phyloP scores from a whole-genome alignment of 2,113 vertebrate species.

The Pygoscelis adeliae region DNA sequence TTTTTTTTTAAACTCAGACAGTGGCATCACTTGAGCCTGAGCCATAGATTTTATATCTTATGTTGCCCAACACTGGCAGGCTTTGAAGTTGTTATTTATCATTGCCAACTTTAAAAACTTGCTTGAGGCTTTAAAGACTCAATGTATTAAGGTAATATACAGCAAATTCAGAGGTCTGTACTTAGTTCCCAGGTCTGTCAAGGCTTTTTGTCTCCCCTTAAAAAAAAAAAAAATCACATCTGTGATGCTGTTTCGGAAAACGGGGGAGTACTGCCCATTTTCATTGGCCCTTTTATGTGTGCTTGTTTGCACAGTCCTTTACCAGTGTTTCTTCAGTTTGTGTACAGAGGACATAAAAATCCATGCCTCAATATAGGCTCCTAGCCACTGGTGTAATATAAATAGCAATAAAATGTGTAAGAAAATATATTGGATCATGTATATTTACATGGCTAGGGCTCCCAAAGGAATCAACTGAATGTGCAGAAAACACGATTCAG shows the following conservation, averaged over 20 bases:
- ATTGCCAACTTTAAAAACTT: background rate
- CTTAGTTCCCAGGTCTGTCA: background rate
- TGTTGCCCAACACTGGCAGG: background rate
- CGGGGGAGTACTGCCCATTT: background rate
- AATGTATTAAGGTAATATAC: background rate
- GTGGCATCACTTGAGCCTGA: background rate
- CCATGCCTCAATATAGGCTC: background rate
- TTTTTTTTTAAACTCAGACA: background rate
- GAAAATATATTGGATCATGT: background rate
- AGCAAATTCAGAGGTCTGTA: background rate
- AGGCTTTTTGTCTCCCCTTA: background rate
- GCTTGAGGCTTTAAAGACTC: background rate
- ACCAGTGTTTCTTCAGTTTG: background rate
- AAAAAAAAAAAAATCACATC: background rate
- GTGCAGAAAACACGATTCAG: background rate
- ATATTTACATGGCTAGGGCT: background rate
- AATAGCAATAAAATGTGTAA: background rate
- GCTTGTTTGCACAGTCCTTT: background rate
- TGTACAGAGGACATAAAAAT: background rate
- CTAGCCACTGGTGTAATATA: background rate
- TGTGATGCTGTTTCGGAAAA: background rate
- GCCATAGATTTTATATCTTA: background rate
- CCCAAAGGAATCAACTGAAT: background rate
- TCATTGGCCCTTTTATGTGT: background rate
- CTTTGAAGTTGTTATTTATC: background rate